Evolutionary conservation across 2,797 vertebrate genomes (phyloP), one percentile per base, ranked within the genome.

Genomic region (Mormyrops attenuatus): DNA sequence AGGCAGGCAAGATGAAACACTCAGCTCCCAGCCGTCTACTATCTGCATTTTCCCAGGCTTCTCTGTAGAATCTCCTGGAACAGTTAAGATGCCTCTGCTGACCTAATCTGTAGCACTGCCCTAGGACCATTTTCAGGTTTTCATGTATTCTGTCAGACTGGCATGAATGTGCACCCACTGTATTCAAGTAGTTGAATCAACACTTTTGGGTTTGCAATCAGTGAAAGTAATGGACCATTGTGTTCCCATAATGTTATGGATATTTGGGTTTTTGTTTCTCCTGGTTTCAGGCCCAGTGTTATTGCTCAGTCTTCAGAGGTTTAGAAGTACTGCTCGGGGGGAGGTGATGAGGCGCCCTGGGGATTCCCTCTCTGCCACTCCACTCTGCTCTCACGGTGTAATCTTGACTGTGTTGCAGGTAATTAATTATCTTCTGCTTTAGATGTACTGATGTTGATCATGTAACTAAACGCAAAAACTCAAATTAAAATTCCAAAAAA

Each of bases 151-250:
- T 30, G 11, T 73, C 57, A 73, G 55, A 89, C 86, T 89, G 84
- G 84, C 84, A 87, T 30, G 47, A 20, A 50, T 53, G 47, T 50
- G 63, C 30, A 34, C 85, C 82, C 82, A 86, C 73, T 87, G 89
- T 87, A 63, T 30, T 34, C 60, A 69, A 89, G 85, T 89, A 30
- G 89, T 69, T 55, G 85, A 86, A 87, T 89, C 85, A 80, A 80
- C 63, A 86, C 89, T 89, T 69, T 87, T 41, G n/a, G 90, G 89
- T 80, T 89, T 90, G 88, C n/a, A 90, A 34, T 90, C 55, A 44
- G 49, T 53, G 53, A 66, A 44, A 91, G 53, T 91, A 93, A 91
- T 84, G 11, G 92, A 91, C 63, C 89, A 89, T 85, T 92, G 77
- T 90, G 55, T 60, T 84, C 47, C 49, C 82, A 88, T 89, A 88